Percentiles rank a stretch among this genome's conserved stretches.
Evolutionary conservation across 1,140 invertebrate species (phyloP).

Genomic region (Patella vulgata): DNA sequence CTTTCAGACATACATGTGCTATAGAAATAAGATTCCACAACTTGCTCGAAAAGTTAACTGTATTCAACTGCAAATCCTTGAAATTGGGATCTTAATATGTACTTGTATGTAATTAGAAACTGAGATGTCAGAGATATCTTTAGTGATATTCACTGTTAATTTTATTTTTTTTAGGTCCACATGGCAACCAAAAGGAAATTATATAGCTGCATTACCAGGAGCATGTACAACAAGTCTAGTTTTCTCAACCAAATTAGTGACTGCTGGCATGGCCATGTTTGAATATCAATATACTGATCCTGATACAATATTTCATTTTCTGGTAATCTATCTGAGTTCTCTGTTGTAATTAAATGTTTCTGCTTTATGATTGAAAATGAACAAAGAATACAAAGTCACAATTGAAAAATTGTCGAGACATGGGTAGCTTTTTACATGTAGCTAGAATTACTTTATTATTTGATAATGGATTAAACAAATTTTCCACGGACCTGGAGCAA

Average conservation of each 20-base stretch:
- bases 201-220: constrained; percentile 65
- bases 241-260: constrained; percentile 71
- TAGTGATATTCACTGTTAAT: too few relatives aligned
- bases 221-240: constrained; percentile 68
- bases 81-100: too few relatives aligned
- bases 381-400: neutral
- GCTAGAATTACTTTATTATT: too few relatives aligned
- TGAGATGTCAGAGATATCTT: too few relatives aligned
- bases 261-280: constrained; percentile 68
- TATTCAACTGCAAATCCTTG: too few relatives aligned
- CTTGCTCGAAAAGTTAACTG: too few relatives aligned
- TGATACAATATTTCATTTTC: constrained; percentile 70
- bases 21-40: too few relatives aligned
- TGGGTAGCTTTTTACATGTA: too few relatives aligned
- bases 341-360: constrained; percentile 4
- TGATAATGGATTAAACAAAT: too few relatives aligned
- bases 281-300: constrained; percentile 70
- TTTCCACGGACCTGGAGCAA: too few relatives aligned
- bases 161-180: constrained; percentile 62
- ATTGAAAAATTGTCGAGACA: constrained; percentile 4
- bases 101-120: too few relatives aligned
- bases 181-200: constrained; percentile 67
- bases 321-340: constrained; percentile 62
- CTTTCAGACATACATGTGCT: too few relatives aligned
- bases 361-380: neutral